phyloP scores from a whole-genome alignment of 2,797 vertebrate genomes.

The Calcarius lapponicus region DNA sequence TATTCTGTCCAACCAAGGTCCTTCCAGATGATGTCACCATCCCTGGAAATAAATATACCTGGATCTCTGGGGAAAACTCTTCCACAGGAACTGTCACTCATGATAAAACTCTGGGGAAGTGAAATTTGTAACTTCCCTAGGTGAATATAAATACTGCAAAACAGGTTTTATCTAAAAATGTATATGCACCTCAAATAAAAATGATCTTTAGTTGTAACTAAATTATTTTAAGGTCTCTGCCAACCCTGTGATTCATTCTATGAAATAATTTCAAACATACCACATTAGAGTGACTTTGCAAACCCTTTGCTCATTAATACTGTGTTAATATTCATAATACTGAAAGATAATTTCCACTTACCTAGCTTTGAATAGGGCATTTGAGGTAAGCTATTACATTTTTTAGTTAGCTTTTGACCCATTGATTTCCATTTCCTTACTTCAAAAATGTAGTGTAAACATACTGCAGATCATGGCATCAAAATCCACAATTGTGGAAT shows the following conservation, averaged over 20 bases:
- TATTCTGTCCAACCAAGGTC: background rate
- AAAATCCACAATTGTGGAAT: background rate
- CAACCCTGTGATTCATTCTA: background rate
- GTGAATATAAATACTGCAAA: background rate
- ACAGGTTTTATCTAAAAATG: background rate
- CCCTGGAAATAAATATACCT: background rate
- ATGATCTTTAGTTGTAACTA: background rate
- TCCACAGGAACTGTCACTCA: background rate
- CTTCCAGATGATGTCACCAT: background rate
- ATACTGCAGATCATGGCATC: background rate
- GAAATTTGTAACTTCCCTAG: background rate
- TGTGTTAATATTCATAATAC: conserved; percentile 23
- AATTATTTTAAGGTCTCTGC: background rate
- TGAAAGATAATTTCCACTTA: conserved; percentile 15
- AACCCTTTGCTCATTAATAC: background rate
- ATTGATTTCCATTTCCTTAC: background rate
- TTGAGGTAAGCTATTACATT: background rate
- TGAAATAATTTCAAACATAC: background rate
- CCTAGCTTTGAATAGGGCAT: background rate
- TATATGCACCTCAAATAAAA: background rate
- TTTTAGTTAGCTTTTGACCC: background rate
- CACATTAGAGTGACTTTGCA: background rate
- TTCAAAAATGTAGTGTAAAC: background rate
- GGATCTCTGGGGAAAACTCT: background rate
- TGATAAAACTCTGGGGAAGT: background rate